Base-by-base conservation (phyloP, 2,888 invertebrate genomes). In the Tachina fera region DNA sequence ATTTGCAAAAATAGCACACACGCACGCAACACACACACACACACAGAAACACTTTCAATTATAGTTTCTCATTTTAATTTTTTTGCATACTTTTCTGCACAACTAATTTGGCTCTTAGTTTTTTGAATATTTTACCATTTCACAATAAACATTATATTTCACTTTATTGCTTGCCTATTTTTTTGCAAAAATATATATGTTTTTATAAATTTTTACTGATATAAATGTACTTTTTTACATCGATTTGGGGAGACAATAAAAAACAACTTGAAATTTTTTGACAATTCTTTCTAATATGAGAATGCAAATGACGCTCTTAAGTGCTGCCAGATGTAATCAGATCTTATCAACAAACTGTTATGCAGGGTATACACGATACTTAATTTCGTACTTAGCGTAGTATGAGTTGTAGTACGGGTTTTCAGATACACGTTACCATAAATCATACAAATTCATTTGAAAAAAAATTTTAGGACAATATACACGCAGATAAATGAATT, bases 211-310 rank as follows among this genome's bases (percentile, higher is more conserved):
- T 53, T 70, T 56, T 45, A 74, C 16, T 51, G 47, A 45, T 22
- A 14, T 16, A 16, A 75, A 19, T 56, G 41, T 11, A 82, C 16
- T 70, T 76, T 58, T 75, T 39, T 56, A 70, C 82, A 82, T 82
- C 76, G 82, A 82, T 82, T 82, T 82, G 65, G 76, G 70, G 70
- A 71, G 70, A 71, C 82, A 61, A 41, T 71, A 76, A 75, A 70
- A 80, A 70, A 60, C 71, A 72, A 72, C 68, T 75, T 68, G 45
- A n/a, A 11, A 45, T 43, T 51, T 19, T 70, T 82, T 82, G 81
- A 75, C 81, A 82, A 70, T 11, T 76, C 61, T 63, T 16, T 45
- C 60, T 14, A 31, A 31, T 31, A 31, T 31, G 31, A 31, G 8
- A 1, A 49, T n/a, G 6, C 13, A 16, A 14, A 16, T 51, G 16